Percentiles rank a stretch among this genome's conserved stretches.
These are phyloP conservation scores for Passer domesticus DNA, from an alignment of 2,113 vertebrate genomes.

Conservation along the genomic window DNA sequence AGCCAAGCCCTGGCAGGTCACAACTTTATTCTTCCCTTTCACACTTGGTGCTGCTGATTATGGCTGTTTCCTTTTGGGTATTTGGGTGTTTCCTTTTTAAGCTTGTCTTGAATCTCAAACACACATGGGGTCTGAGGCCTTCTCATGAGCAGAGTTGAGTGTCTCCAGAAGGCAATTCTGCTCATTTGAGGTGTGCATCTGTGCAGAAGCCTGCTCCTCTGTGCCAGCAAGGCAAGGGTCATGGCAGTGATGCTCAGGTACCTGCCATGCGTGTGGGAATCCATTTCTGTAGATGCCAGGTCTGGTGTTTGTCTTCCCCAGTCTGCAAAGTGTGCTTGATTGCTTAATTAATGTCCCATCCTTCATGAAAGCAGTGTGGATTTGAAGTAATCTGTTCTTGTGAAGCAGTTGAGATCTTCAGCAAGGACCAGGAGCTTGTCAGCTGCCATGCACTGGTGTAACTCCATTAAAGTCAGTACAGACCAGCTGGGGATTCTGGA, in stretches of 20 bases:
- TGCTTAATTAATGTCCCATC: background rate
- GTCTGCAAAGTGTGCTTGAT: background rate
- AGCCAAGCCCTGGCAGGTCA: background rate
- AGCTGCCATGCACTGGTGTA: background rate
- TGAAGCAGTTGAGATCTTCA: background rate
- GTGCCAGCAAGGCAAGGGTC: accelerated
- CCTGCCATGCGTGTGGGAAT: accelerated
- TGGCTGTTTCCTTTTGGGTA: background rate
- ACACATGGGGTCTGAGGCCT: background rate
- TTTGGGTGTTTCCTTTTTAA: background rate
- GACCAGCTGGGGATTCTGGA: conserved; percentile 60
- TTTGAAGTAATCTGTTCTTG: background rate
- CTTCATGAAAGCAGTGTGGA: background rate
- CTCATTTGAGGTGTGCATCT: background rate
- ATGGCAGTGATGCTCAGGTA: background rate
- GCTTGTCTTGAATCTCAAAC: background rate
- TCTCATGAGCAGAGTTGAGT: background rate
- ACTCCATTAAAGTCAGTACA: conserved; percentile 17
- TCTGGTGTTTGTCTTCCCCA: background rate
- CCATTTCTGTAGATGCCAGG: background rate
- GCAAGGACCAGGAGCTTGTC: background rate
- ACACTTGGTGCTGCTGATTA: background rate
- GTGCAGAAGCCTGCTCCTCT: background rate
- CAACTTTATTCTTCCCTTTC: background rate
- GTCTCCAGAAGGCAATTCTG: background rate